A percentile compares a stretch with the other conserved stretches of the same genome.
phyloP scores from a whole-genome alignment of 2,113 vertebrate species.

The Prunella fulvescens region DNA sequence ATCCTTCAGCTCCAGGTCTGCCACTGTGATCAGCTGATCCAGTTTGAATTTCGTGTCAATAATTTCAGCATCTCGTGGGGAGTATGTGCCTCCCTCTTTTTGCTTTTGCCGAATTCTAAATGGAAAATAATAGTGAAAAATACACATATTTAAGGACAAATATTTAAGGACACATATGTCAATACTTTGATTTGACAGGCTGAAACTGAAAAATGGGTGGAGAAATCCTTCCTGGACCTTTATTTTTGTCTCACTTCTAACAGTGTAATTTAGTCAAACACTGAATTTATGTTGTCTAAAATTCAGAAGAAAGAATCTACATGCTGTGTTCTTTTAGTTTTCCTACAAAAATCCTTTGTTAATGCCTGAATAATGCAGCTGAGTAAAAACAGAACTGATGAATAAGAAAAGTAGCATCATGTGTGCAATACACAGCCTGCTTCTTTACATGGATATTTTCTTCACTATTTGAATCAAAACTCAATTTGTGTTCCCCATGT shows the following conservation, averaged over 20 bases:
- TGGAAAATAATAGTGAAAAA: neutral
- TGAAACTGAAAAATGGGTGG: neutral
- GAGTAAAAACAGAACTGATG: neutral
- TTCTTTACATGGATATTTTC: neutral
- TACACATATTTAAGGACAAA: neutral
- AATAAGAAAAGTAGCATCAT: neutral
- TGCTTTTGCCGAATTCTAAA: slow-evolving; percentile 91
- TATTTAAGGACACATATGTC: neutral
- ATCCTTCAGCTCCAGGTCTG: slow-evolving; percentile 94
- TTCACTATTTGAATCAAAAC: neutral
- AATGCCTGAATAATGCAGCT: neutral
- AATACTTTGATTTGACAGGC: neutral
- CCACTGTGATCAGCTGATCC: slow-evolving; percentile 95
- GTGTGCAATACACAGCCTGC: neutral
- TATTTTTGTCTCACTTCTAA: neutral
- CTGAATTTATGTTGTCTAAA: neutral
- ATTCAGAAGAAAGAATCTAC: neutral
- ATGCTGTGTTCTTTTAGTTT: neutral
- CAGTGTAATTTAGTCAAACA: neutral
- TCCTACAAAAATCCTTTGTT: neutral
- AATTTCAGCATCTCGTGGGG: slow-evolving; percentile 93
- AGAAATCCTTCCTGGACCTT: neutral
- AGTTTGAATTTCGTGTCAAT: slow-evolving; percentile 96
- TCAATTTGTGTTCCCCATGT: neutral
- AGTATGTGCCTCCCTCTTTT: slow-evolving; percentile 95